phyloP scores from a whole-genome alignment of 2,113 vertebrate species.

The Dasyornis broadbenti region DNA sequence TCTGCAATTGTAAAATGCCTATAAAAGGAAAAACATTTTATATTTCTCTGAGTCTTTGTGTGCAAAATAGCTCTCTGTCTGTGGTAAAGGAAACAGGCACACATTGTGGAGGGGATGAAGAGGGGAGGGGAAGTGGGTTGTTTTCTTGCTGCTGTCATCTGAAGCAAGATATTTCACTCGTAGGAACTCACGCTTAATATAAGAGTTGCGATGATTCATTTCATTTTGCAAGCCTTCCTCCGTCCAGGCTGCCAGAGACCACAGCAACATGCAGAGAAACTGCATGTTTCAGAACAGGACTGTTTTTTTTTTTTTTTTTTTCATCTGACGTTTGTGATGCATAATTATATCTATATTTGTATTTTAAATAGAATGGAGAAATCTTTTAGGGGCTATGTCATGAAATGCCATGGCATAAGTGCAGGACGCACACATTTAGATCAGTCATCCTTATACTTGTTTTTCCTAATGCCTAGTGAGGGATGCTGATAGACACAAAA shows the following conservation, averaged over 20 bases:
- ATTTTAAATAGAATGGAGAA: not conserved
- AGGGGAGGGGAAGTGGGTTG: not conserved
- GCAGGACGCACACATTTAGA: rapidly evolving
- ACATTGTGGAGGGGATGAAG: not conserved
- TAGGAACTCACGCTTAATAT: not conserved
- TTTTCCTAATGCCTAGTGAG: not conserved
- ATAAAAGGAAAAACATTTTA: slow-evolving; percentile 34
- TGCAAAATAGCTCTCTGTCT: not conserved
- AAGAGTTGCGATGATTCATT: not conserved
- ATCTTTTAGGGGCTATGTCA: not conserved
- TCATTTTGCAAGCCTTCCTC: not conserved
- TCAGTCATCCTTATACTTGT: not conserved
- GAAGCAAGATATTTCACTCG: not conserved
- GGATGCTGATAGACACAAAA: not conserved
- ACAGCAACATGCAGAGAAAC: not conserved
- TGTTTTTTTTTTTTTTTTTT: not conserved
- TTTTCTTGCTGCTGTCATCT: not conserved
- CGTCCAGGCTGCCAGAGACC: not conserved
- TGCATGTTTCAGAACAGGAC: not conserved
- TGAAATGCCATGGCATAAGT: not conserved
- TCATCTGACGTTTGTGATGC: not conserved
- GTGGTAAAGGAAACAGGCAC: not conserved
- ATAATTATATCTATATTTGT: not conserved
- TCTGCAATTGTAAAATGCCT: slow-evolving; percentile 13
- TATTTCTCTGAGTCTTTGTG: not conserved